Evolutionary conservation across 2,888 invertebrate species (phyloP).

Genomic region (Nemapogon koenigi): DNA sequence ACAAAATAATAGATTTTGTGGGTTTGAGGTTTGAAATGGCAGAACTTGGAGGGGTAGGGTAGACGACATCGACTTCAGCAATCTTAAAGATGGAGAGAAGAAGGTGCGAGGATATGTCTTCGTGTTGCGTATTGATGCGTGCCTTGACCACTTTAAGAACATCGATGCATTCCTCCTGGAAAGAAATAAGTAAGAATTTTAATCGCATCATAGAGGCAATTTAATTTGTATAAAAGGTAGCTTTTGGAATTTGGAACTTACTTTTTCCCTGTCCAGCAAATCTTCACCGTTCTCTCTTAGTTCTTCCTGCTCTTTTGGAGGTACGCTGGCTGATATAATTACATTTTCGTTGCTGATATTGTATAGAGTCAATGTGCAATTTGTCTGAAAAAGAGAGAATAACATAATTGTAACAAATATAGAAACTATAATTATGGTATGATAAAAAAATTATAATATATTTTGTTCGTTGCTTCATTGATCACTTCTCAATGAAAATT

Average conservation of each 20-base stretch:
- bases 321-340: slow-evolving; percentile 81
- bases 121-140: slow-evolving; percentile 84
- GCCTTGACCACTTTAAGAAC: slow-evolving; percentile 82
- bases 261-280: slow-evolving; percentile 76
- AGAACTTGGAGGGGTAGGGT: slow-evolving; percentile 71
- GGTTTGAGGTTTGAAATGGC: slow-evolving; percentile 35
- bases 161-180: slow-evolving; percentile 85
- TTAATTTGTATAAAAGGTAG: not conserved
- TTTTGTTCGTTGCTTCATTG: too few relatives aligned
- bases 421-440: not conserved
- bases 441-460: too few relatives aligned
- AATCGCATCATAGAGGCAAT: not conserved
- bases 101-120: slow-evolving; percentile 85
- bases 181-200: slow-evolving; percentile 18
- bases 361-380: slow-evolving; percentile 83
- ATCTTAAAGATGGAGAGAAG: slow-evolving; percentile 90
- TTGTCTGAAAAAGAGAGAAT: slow-evolving; percentile 67
- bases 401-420: not conserved
- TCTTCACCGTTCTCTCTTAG: slow-evolving; percentile 70
- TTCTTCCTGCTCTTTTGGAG: slow-evolving; percentile 67
- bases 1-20: slow-evolving; percentile 27
- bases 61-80: slow-evolving; percentile 88
- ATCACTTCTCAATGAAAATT: too few relatives aligned
- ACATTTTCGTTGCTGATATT: slow-evolving; percentile 89
- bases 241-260: slow-evolving; percentile 26